phyloP scores from a whole-genome alignment of 1,140 invertebrate genomes.

The Artemia franciscana region DNA sequence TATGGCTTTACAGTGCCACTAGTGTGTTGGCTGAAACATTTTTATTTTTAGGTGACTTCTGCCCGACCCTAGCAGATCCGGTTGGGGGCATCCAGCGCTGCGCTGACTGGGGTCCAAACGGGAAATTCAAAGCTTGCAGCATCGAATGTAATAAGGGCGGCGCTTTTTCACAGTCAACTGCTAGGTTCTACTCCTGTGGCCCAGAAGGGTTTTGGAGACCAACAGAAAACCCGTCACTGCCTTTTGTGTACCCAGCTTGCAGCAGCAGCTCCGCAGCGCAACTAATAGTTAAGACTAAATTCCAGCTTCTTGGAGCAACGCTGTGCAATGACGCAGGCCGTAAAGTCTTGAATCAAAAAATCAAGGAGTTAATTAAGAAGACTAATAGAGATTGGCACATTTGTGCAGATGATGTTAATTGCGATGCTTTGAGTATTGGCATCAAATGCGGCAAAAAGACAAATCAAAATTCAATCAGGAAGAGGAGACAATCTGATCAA shows the following conservation, averaged over 20 bases:
- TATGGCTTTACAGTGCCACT: too few relatives aligned
- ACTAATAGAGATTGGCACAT: slow-evolving; percentile 81
- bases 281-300: slow-evolving; percentile 69
- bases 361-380: slow-evolving; percentile 60
- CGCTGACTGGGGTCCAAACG: slow-evolving; percentile 82
- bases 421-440: slow-evolving; percentile 64
- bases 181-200: slow-evolving; percentile 85
- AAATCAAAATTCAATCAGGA: slow-evolving; percentile 24
- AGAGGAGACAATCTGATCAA: slow-evolving; percentile 35
- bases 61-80: slow-evolving; percentile 59
- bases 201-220: slow-evolving; percentile 90
- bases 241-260: slow-evolving; percentile 68
- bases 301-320: slow-evolving; percentile 79
- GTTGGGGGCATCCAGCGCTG: slow-evolving; percentile 70
- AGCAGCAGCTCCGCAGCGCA: slow-evolving; percentile 66
- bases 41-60: slow-evolving; percentile 51
- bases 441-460: slow-evolving; percentile 62
- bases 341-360: slow-evolving; percentile 63
- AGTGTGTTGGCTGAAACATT: slow-evolving; percentile 10
- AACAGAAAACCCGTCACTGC: slow-evolving; percentile 44
- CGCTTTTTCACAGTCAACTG: slow-evolving; percentile 67
- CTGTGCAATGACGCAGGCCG: slow-evolving; percentile 82
- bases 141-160: slow-evolving; percentile 63
- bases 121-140: slow-evolving; percentile 80
- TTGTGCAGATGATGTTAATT: slow-evolving; percentile 44